Evolutionary conservation across 2,888 invertebrate species (phyloP).

Genomic region (Argyresthia goedartella): DNA sequence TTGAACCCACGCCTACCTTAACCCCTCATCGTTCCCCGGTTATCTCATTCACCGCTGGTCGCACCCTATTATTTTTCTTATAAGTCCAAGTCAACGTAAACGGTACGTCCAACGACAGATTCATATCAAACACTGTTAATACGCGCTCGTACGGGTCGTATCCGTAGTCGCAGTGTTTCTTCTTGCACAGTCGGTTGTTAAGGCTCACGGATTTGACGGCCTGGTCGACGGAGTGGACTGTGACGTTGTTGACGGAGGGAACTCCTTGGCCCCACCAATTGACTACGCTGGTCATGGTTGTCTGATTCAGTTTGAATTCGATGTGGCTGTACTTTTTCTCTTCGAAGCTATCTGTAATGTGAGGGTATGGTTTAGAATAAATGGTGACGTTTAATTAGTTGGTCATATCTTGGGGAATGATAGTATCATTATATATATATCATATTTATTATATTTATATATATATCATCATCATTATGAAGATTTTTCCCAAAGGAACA

Average conservation of each 20-base stretch:
- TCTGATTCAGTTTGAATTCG: slow-evolving; percentile 44
- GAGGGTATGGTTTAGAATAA: too few species aligned
- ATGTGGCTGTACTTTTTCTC: slow-evolving; percentile 71
- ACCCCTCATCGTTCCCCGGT: too few species aligned
- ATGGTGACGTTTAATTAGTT: too few species aligned
- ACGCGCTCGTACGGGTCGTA: slow-evolving; percentile 29
- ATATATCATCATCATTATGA: too few species aligned
- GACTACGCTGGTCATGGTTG: slow-evolving; percentile 32
- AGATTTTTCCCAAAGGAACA: too few species aligned
- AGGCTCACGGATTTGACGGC: slow-evolving; percentile 31
- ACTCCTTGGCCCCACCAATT: slow-evolving; percentile 63
- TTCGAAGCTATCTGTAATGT: slow-evolving; percentile 67
- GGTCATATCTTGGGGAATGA: too few species aligned
- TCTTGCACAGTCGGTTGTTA: slow-evolving; percentile 30
- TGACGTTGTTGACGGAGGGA: slow-evolving; percentile 39
- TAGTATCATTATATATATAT: too few species aligned
- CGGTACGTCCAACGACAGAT: slow-evolving; percentile 40
- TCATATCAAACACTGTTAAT: slow-evolving; percentile 31
- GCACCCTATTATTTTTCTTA: slow-evolving; percentile 8
- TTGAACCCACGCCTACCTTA: too few species aligned
- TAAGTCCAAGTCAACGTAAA: slow-evolving; percentile 44
- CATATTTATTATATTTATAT: too few species aligned
- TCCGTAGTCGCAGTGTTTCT: slow-evolving; percentile 27
- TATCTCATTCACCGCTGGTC: too few species aligned
- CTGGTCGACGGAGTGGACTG: slow-evolving; percentile 14